Base-by-base conservation (phyloP, 2,797 vertebrate species). In the Pseudopleuronectes americanus region DNA sequence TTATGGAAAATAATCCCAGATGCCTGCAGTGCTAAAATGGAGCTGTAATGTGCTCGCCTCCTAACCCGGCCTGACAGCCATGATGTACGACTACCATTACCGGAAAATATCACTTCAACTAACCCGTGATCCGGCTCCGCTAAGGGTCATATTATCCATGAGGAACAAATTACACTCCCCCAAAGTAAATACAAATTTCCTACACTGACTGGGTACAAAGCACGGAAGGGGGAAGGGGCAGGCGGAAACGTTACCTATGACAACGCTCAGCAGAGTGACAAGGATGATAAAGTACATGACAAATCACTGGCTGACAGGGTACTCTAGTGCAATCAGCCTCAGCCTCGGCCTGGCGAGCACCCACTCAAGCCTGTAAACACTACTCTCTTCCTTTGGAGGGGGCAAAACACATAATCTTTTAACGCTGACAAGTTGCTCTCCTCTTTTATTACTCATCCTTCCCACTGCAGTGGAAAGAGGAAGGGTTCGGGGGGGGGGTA, bases 91-190 rank as follows among this genome's bases (percentile, higher is more conserved):
- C 97, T 96, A 97, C 97, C 96, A 99, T 99, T 98, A 99, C 96
- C 93, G 96, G 97, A 97, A 99, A 99, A 99, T 99, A 99, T 99
- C 97, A 98, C 97, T 99, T 99, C 97, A 98, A 99, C 97, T 98
- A 99, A 98, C 97, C 97, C 96, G 95, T 98, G 97, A 98, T 98
- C 97, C 96, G 93, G 95, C 96, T 96, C 97, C 93, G 96, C 96
- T 97, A 96, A 97, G 97, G 97, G 97, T 99, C 97, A 98, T 96
- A 96, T 98, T 98, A 98, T 97, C 97, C 97, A 97, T 94, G 96
- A 98, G 97, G 97, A 99, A 99, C 97, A 98, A 98, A 99, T 98
- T 98, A 98, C 96, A 95, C 94, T 96, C 89, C 88, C 92, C 95
- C 96, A 97, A 98, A 98, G 96, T 98, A 99, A 99, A 99, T 97